Evolutionary conservation across 2,113 vertebrate species (phyloP), one percentile per base, ranked within the genome.

Genomic region (Oncorhynchus tshawytscha): DNA sequence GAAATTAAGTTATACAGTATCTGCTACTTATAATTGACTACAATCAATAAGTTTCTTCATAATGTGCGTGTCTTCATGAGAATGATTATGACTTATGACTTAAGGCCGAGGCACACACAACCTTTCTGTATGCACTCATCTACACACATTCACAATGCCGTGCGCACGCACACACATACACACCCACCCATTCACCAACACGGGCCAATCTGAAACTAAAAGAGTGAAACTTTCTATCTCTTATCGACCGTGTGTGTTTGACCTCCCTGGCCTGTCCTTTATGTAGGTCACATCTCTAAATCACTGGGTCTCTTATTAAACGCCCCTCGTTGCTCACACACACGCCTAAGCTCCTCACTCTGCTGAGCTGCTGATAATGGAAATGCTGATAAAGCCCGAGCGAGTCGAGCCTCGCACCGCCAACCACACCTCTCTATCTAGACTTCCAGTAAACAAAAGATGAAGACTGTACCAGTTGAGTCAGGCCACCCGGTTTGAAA

Each of bases 271-370:
- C 45, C 69, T 29, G 6, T 34, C 29, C 31, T 45, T 25, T 60
- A 72, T 78, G 48, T 72, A 67, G 59, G 70, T 51, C 39, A 78
- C 27, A 67, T 66, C 49, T n/a, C 22, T 64, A 20, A 45, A 72
- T 66, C 69, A 16, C 59, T 70, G 51, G 12, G 51, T 16, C 51
- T 54, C 51, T 70, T 34, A 74, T 74, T 74, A 48, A 74, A 65
- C 5, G 12, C 39, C 68, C 66, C 9, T 27, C 25, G 51, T 15
- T 5, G 15, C 5, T 16, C 31, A n/a, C 5, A 22, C 15, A 60
- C 7, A 31, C 9, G 5, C 29, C 49, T 29, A 1, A 13, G 16
- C 29, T 39, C 18, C 62, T 54, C 39, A 51, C 65, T 29, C 45
- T 3, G 27, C 25, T 39, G 54, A 60, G 29, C 48, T 8, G 27